A percentile compares a stretch with the other conserved stretches of the same genome.
These are phyloP conservation scores for Ahaetulla prasina DNA, from an alignment of 2,113 vertebrate genomes.

Conservation along the genomic window DNA sequence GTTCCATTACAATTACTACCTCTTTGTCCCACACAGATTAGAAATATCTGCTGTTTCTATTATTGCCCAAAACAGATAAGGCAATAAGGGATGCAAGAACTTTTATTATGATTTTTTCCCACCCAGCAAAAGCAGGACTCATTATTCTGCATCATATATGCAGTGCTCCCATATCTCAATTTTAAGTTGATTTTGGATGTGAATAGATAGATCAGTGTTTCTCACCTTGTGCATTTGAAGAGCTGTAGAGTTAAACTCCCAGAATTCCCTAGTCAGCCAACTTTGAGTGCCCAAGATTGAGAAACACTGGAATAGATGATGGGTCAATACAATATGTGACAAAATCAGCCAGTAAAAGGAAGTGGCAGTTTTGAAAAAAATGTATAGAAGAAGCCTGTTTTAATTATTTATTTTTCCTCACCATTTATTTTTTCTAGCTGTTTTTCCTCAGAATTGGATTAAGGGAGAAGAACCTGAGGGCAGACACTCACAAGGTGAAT, in stretches of 20 bases:
- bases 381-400: not conserved
- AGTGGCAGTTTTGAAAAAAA: not conserved
- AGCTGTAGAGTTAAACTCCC: too few species aligned
- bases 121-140: not conserved
- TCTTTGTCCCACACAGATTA: not conserved
- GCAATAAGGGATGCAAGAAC: not conserved
- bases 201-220: not conserved
- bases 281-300: not conserved
- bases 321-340: not conserved
- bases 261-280: not conserved
- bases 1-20: not conserved
- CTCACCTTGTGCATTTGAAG: not conserved
- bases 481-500: not conserved
- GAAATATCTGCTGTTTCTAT: not conserved
- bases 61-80: not conserved
- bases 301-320: not conserved
- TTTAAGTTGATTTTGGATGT: not conserved
- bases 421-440: not conserved
- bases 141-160: not conserved
- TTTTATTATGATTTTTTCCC: not conserved
- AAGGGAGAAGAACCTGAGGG: not conserved
- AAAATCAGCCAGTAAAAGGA: not conserved
- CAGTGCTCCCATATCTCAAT: not conserved
- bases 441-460: not conserved
- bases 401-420: not conserved